Evolutionary conservation across 1,140 invertebrate species (phyloP).

Genomic region (Wasmannia auropunctata): DNA sequence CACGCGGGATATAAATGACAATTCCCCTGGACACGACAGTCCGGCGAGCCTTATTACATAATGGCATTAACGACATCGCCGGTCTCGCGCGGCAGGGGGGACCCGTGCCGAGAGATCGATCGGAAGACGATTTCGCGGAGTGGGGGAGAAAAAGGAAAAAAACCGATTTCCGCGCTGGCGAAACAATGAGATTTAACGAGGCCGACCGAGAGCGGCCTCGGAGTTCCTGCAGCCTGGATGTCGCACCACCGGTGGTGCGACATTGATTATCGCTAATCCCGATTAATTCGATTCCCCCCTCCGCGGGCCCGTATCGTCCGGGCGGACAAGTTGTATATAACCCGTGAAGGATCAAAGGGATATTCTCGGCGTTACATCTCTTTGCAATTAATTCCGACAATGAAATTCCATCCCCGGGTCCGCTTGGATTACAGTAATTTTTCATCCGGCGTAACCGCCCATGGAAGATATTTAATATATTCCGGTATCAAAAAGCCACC

Average conservation of each 20-base stretch:
- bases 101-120: slow-evolving; percentile 31
- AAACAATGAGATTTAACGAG: slow-evolving; percentile 22
- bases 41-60: slow-evolving; percentile 8
- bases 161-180: not conserved
- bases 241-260: no score
- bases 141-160: not conserved
- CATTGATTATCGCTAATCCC: slow-evolving; percentile 20
- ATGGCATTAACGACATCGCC: slow-evolving; percentile 28
- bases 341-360: not conserved
- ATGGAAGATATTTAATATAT: not conserved
- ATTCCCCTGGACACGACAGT: not conserved
- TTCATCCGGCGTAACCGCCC: not conserved
- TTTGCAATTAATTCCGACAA: not conserved
- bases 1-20: slow-evolving; percentile 27
- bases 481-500: not conserved
- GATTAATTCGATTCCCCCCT: slow-evolving; percentile 4
- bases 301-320: not conserved
- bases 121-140: not conserved
- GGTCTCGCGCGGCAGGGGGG: not conserved
- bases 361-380: not conserved
- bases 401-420: not conserved
- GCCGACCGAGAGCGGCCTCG: not conserved
- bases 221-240: not conserved
- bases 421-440: not conserved
- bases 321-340: not conserved